Percentiles rank a stretch among this genome's conserved stretches.
Conservation (phyloP, 1,140 invertebrate genomes). For the Xylocopa sonorina region DNA sequence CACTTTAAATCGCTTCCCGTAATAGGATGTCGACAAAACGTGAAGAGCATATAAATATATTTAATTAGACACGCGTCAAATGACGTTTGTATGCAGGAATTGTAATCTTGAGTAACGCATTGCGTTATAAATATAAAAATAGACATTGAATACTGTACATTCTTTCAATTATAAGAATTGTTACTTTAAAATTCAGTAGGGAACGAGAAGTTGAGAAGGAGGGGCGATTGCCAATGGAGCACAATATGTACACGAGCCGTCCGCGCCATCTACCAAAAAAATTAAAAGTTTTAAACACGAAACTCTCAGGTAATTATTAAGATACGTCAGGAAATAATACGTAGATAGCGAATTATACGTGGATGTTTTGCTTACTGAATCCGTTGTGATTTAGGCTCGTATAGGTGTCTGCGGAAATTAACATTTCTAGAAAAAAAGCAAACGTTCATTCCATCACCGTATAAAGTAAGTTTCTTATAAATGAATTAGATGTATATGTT, state of each 20-base stretch:
- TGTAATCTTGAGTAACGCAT: too few relatives aligned
- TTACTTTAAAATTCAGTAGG: not conserved
- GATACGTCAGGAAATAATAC: not conserved
- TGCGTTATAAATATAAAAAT: too few relatives aligned
- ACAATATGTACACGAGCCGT: not conserved
- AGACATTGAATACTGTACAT: too few relatives aligned
- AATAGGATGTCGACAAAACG: too few relatives aligned
- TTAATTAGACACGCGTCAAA: too few relatives aligned
- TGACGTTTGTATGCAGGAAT: too few relatives aligned
- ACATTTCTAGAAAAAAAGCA: slow-evolving; percentile 13
- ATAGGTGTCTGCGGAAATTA: not conserved
- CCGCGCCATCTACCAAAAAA: slow-evolving; percentile 47
- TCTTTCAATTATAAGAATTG: too few relatives aligned
- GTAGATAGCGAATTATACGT: slow-evolving; percentile 28
- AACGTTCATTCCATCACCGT: not conserved
- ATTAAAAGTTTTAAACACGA: slow-evolving; percentile 30
- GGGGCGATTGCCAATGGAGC: slow-evolving; percentile 1
- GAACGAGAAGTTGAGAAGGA: too few relatives aligned
- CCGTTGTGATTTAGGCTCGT: not conserved
- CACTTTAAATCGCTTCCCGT: too few relatives aligned
- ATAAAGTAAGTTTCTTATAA: slow-evolving; percentile 27
- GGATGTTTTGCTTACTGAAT: not conserved
- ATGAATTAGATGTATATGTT: too few relatives aligned
- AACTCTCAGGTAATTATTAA: slow-evolving; percentile 56
- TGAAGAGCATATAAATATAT: too few relatives aligned